Evolutionary conservation across 2,113 vertebrate genomes (phyloP), one percentile per base, ranked within the genome.

Genomic region (Etheostoma cragini): DNA sequence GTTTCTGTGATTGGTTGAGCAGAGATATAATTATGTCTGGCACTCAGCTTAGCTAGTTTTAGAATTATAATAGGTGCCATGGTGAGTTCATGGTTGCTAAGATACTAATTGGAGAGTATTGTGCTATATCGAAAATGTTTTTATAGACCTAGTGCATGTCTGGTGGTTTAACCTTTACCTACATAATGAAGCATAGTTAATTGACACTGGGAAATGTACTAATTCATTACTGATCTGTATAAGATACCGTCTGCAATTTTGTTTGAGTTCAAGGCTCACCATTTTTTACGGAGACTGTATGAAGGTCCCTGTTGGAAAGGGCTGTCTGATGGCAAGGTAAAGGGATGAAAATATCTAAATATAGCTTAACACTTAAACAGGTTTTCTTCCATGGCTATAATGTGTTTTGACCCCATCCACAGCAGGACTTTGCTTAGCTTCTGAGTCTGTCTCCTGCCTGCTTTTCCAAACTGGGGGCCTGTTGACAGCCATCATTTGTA

Each of bases 11-110:
- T 94, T 94, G 91, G 92, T 80, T 84, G 80, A 76, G 58, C 33
- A 85, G 90, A 89, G 82, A 93, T 93, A 91, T 94, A 94, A 95
- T 95, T 94, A 94, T 92, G 91, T 91, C 86, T 87, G 81, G 86
- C 14, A 17, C 88, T 80, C 61, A 46, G 80, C 80, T 85, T 72
- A 68, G 82, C 88, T 85, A 78, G 82, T 92, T 89, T 92, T 89
- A 86, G 81, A 84, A 82, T 86, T 87, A 88, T 85, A 91, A 68
- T 88, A 84, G 87, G 19, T 83, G 81, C 81, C 77, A 82, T 91
- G 86, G 92, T 92, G 87, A 90, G 78, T 93, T 94, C 78, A 71
- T 69, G 49, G 94, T 95, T 94, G 92, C 94, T 91, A 92, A 78
- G 89, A 80, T 91, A 91, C 91, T 78, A 86, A 89, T 84, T 86